Evolutionary conservation across 1,140 invertebrate genomes (phyloP), one percentile per base, ranked within the genome.

Genomic region (Plodia interpunctella): DNA sequence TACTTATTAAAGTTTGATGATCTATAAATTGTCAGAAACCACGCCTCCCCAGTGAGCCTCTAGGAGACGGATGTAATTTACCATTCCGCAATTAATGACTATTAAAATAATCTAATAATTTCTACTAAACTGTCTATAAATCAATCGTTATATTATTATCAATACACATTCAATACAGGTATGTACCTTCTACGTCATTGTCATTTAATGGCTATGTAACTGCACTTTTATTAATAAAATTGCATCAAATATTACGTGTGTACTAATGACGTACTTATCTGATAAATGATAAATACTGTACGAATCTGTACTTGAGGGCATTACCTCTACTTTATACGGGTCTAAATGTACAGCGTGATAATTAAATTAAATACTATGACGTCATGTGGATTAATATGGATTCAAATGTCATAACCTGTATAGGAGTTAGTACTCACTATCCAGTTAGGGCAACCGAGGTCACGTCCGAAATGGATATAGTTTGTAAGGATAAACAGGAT

Each of bases 321-420:
- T 62, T 66, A 53, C 49, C 54, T 54, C 49, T 19, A 18, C 63
- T 58, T 58, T 61, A 67, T 62, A 65, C 32, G 64, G 62, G 13
- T 35, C 32, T 49, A 38, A 71, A 50, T 70, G 65, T 54, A 68
- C 62, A 51, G 66, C 60, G 65, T 64, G 65, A 52, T 58, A 59
- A 30, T 70, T 57, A 70, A 77, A 76, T 30, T 58, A 57, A 65
- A 57, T 54, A 44, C 18, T 58, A 66, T 76, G 70, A 84, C 81
- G 83, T 87, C 83, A 83, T 79, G 67, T 25, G 74, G 70, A 79
- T 84, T 72, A 75, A 80, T 84, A 84, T 78, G 82, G 82, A 78
- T 72, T 77, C 75, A 70, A 63, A 76, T 79, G 80, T 82, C 80
- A 87, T 67, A 72, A 35, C 60, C 53, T 61, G 67, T 76, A 78